Percentiles rank a stretch among this genome's conserved stretches.
These are phyloP conservation scores for Arothron firmamentum DNA, from an alignment of 2,113 vertebrate species.

Conservation along the genomic window DNA sequence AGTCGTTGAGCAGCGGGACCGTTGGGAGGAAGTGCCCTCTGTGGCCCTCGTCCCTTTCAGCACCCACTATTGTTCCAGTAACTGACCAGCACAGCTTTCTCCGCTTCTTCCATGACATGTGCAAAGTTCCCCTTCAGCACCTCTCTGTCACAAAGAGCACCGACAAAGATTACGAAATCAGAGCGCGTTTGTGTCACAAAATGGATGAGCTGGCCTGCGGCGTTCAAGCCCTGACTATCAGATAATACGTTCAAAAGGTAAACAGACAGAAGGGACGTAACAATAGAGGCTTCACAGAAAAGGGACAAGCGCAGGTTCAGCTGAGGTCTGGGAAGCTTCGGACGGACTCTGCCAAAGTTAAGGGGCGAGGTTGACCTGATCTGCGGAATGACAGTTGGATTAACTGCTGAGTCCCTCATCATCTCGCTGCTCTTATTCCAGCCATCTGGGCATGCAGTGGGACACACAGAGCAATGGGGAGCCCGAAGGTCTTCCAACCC, in stretches of 20 bases:
- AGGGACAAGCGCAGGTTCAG: background rate
- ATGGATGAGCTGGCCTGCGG: no score
- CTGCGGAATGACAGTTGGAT: constrained; percentile 55
- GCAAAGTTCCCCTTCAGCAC: no score
- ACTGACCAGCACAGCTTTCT: no score
- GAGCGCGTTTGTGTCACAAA: no score
- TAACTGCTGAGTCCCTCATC: constrained; percentile 28
- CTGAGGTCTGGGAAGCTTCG: background rate
- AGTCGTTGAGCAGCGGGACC: no score
- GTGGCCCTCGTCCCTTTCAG: no score
- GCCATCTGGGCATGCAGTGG: constrained; percentile 6
- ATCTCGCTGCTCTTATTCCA: constrained; percentile 15
- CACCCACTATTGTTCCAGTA: no score
- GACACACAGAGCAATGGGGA: background rate
- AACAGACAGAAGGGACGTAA: constrained; percentile 12
- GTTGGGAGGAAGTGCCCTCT: no score
- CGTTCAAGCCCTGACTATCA: background rate
- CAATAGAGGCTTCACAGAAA: background rate
- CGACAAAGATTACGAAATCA: no score
- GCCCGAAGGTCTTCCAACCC: background rate
- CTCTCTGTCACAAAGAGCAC: no score
- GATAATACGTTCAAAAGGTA: constrained; percentile 2
- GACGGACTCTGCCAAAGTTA: constrained; percentile 8
- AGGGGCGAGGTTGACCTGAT: constrained; percentile 4
- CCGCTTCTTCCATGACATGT: no score